A percentile compares a stretch with the other conserved stretches of the same genome.
Conservation (phyloP, 2,797 vertebrate genomes). For the Syngnathus acus region DNA sequence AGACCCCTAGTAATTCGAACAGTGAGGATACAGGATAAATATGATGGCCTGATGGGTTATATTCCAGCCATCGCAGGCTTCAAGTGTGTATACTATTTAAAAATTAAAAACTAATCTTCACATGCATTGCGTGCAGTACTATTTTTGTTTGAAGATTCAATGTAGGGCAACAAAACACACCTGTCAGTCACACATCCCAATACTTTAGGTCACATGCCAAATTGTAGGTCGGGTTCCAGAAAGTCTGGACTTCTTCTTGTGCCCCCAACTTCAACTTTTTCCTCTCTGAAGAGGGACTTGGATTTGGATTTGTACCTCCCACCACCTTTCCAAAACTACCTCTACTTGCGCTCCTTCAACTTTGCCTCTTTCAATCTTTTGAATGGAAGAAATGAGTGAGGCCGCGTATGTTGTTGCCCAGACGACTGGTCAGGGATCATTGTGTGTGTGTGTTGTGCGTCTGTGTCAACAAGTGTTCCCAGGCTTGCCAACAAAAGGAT, state of each 20-base stretch:
- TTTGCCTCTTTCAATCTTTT: slow-evolving; percentile 54
- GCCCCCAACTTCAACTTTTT: slow-evolving; percentile 24
- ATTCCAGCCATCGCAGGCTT: too few relatives aligned
- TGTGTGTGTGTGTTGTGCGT: slow-evolving; percentile 31
- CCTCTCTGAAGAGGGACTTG: slow-evolving; percentile 11
- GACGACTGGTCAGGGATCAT: slow-evolving; percentile 57
- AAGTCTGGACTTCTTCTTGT: slow-evolving; percentile 3
- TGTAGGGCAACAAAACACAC: background rate
- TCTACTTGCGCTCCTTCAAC: slow-evolving; percentile 50
- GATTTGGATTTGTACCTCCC: slow-evolving; percentile 50
- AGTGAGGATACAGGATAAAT: too few relatives aligned
- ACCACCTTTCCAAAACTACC: slow-evolving; percentile 46
- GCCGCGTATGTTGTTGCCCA: slow-evolving; percentile 58
- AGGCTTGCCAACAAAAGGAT: slow-evolving; percentile 56
- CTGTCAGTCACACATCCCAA: background rate
- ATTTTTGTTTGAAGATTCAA: background rate
- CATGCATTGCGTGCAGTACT: too few relatives aligned
- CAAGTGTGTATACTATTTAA: too few relatives aligned
- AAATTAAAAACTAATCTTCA: too few relatives aligned
- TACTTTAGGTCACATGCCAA: background rate
- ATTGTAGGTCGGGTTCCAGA: background rate
- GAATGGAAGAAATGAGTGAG: slow-evolving; percentile 55
- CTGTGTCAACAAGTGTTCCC: slow-evolving; percentile 68
- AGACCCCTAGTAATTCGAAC: too few relatives aligned
- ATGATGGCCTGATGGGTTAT: too few relatives aligned